A percentile compares a stretch with the other conserved stretches of the same genome.
phyloP scores from a whole-genome alignment of 2,797 vertebrate species.

The Muscicapa striata region DNA sequence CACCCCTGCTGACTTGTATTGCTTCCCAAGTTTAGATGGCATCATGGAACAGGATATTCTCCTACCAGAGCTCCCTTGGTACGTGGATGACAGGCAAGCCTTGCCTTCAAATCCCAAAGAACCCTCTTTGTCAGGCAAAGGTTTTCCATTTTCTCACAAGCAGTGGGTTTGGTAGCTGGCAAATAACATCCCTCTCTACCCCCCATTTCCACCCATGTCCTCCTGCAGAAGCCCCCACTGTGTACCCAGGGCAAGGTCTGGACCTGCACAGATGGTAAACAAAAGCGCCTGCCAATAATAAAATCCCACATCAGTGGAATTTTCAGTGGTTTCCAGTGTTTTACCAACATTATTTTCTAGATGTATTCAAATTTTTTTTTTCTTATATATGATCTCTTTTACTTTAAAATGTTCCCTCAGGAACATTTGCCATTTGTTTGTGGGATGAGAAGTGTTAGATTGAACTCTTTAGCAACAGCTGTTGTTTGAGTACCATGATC shows the following conservation, averaged over 20 bases:
- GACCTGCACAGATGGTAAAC: background rate
- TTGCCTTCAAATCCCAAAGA: background rate
- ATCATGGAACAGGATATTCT: background rate
- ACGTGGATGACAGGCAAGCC: rapidly evolving
- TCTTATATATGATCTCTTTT: background rate
- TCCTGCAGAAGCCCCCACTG: background rate
- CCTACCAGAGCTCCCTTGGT: background rate
- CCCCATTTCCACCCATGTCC: background rate
- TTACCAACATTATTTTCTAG: background rate
- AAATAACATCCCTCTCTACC: background rate
- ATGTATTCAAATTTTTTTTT: background rate
- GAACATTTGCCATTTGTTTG: background rate
- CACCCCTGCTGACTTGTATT: background rate
- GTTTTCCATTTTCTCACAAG: background rate
- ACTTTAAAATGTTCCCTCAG: background rate
- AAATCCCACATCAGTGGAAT: background rate
- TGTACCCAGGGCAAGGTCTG: background rate
- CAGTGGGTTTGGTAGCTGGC: background rate
- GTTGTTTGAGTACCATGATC: background rate
- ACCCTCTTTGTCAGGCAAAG: background rate
- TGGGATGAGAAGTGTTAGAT: background rate
- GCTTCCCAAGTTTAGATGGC: background rate
- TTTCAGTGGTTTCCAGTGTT: background rate
- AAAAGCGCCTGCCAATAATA: background rate
- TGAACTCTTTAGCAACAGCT: background rate